Evolutionary conservation across 2,113 vertebrate genomes (phyloP).

Genomic region (Platichthys stellatus): DNA sequence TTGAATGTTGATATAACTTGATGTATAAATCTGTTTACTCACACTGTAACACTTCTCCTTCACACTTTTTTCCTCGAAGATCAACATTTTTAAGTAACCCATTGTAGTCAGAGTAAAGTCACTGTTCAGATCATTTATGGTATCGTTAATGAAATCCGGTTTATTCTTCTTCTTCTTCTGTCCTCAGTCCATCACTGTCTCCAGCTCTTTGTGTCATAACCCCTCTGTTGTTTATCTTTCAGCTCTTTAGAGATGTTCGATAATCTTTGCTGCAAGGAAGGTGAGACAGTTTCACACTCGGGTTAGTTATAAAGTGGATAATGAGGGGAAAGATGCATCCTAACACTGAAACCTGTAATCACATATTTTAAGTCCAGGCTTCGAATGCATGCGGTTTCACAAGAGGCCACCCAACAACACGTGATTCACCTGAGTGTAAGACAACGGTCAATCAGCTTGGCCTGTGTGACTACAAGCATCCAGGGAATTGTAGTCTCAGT

Average conservation of each 20-base stretch:
- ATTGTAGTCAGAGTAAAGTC: background rate
- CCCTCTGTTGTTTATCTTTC: constrained; percentile 53
- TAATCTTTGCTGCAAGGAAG: constrained; percentile 47
- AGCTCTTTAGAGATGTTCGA: constrained; percentile 77
- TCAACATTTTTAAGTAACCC: background rate
- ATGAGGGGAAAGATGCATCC: no score
- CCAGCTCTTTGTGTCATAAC: constrained; percentile 14
- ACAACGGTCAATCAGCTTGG: no score
- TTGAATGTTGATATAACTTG: constrained; percentile 10
- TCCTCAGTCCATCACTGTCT: constrained; percentile 7
- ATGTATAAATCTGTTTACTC: background rate
- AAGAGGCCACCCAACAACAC: no score
- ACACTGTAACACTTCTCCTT: background rate
- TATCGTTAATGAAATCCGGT: background rate
- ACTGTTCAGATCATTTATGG: background rate
- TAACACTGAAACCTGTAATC: no score
- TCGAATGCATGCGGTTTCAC: no score
- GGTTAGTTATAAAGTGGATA: background rate
- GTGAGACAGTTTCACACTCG: constrained; percentile 49
- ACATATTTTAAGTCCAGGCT: no score
- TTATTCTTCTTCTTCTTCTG: background rate
- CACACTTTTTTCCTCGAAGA: background rate
- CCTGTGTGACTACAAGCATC: no score
- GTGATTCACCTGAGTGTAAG: no score
- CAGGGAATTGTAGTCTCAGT: no score